Evolutionary conservation across 2,888 invertebrate species (phyloP).

Genomic region (Thera britannica): DNA sequence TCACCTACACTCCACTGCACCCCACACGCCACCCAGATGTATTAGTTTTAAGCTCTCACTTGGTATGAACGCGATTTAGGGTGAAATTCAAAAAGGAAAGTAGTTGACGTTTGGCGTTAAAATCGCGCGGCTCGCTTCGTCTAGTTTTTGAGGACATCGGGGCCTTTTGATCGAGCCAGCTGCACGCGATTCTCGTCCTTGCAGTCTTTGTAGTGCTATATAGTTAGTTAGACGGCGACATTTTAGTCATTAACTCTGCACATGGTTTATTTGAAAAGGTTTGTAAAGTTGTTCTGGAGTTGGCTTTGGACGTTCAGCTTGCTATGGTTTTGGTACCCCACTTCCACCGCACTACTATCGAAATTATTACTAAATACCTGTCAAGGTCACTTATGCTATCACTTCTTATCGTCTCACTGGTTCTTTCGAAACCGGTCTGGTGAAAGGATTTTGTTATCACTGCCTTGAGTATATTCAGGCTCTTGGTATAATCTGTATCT

Average conservation of each 20-base stretch:
- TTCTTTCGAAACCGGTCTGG: too few relatives aligned
- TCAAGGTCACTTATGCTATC: not conserved
- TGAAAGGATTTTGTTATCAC: too few relatives aligned
- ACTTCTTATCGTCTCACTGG: too few relatives aligned
- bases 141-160: conserved; percentile 46
- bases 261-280: conserved; percentile 38
- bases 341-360: not conserved
- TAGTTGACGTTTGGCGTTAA: conserved; percentile 69
- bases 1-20: conserved; percentile 47
- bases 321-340: conserved; percentile 3
- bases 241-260: conserved; percentile 41
- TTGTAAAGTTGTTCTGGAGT: conserved; percentile 31
- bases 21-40: conserved; percentile 74
- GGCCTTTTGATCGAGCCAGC: conserved; percentile 41
- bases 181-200: conserved; percentile 47
- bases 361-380: not conserved
- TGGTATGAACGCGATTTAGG: conserved; percentile 75
- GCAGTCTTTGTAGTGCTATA: conserved; percentile 37
- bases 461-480: too few relatives aligned
- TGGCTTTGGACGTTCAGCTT: conserved; percentile 15
- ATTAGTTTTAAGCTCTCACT: conserved; percentile 81
- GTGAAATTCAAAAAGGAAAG: conserved; percentile 63
- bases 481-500: too few relatives aligned
- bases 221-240: conserved; percentile 33
- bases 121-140: conserved; percentile 61